Conservation (phyloP, 2,888 invertebrate genomes). For the Keiferia lycopersicella region DNA sequence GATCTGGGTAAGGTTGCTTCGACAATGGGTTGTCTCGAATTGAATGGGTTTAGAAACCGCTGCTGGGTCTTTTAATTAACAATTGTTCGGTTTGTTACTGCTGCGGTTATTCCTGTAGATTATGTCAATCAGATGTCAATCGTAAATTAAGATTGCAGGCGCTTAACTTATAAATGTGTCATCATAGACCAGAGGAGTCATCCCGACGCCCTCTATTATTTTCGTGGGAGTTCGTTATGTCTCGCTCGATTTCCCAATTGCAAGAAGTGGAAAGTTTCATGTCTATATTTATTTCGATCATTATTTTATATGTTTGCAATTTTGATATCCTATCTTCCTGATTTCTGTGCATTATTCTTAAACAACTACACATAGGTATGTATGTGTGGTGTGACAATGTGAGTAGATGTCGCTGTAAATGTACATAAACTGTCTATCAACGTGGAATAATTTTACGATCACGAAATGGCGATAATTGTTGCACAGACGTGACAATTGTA, state of each 20-base stretch:
- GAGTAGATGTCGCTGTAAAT: neutral
- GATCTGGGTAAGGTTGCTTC: constrained; percentile 38
- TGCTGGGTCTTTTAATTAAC: constrained; percentile 47
- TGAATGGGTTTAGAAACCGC: constrained; percentile 45
- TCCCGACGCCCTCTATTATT: no score
- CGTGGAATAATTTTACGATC: constrained; percentile 5
- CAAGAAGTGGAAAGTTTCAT: neutral
- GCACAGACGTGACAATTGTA: constrained; percentile 5
- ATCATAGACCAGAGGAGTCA: no score
- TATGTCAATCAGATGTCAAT: constrained; percentile 14
- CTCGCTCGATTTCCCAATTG: no score
- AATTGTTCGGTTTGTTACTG: constrained; percentile 50
- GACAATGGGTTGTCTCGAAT: constrained; percentile 47
- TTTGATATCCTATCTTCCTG: neutral
- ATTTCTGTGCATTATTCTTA: neutral
- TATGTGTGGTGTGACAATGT: neutral
- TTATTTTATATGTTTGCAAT: neutral
- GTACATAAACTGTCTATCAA: neutral
- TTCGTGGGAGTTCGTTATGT: no score
- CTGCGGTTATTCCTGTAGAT: no score
- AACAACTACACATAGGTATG: neutral
- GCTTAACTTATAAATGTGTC: no score
- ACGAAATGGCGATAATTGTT: constrained; percentile 8
- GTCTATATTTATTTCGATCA: neutral
- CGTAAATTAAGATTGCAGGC: neutral